Evolutionary conservation across 2,888 invertebrate species (phyloP), one percentile per base, ranked within the genome.

Genomic region (Caenorhabditis uteleia): DNA sequence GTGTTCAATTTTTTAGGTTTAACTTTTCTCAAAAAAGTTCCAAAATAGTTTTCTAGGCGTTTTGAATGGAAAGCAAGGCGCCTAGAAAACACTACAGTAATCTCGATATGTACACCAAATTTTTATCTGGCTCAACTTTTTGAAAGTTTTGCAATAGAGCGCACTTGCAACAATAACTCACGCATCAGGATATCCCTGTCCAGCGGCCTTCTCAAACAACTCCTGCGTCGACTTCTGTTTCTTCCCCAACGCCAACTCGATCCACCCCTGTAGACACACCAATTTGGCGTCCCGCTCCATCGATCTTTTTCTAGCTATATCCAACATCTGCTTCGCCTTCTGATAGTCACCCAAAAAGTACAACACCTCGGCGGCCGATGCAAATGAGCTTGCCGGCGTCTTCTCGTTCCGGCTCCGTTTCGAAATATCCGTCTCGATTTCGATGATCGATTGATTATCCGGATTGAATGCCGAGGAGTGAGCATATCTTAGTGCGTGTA

Each of bases 141-240:
- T n/a, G n/a, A n/a, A n/a, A n/a, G n/a, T n/a, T n/a, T n/a, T n/a
- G n/a, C n/a, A n/a, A n/a, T n/a, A n/a, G n/a, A n/a, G n/a, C n/a
- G n/a, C n/a, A n/a, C n/a, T n/a, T n/a, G n/a, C 1, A 68, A 43
- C 69, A n/a, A n/a, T n/a, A n/a, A n/a, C n/a, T n/a, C n/a, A n/a
- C n/a, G n/a, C 70, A 54, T 71, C 70, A 0, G 68, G 70, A 51
- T 50, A 71, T 25, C 59, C 61, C 47, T 65, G 56, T n/a, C 54
- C 53, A 1, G 60, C 60, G 4, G 68, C 60, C 29, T 53, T 59
- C 31, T 72, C 69, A 31, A 72, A 72, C 3, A 61, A 34, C 38
- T 72, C 56, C 33, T 60, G 67, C 3, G 69, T 67, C 12, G 62
- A 53, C 26, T 65, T 66, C 26, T 62, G 67, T n/a, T 67, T 67